Percentiles rank a stretch among this genome's conserved stretches.
Conservation (phyloP, 2,888 invertebrate species). For the Nemapogon koenigi region DNA sequence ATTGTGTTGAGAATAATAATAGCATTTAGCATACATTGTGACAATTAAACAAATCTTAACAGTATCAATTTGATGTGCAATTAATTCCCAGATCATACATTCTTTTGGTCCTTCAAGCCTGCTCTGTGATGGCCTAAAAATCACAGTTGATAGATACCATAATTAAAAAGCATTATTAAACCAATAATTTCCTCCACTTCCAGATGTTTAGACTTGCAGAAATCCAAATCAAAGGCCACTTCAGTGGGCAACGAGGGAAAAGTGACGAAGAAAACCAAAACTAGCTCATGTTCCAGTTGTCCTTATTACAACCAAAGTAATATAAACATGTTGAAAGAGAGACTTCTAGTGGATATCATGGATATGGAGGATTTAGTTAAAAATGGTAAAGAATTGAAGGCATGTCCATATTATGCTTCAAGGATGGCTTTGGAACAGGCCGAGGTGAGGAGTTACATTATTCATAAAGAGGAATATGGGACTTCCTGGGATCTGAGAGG, state of each 20-base stretch:
- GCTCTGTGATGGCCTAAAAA: no score
- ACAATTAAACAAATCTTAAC: no score
- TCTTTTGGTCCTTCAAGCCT: no score
- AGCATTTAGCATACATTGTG: no score
- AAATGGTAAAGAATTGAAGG: conserved; percentile 71
- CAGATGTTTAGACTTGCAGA: conserved; percentile 83
- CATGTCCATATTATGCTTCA: conserved; percentile 94
- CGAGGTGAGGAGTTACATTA: conserved; percentile 54
- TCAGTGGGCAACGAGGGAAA: conserved; percentile 66
- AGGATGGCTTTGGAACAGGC: conserved; percentile 83
- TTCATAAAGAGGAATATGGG: no score
- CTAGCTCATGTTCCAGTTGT: conserved; percentile 65
- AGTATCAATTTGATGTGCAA: no score
- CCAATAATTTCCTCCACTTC: no score
- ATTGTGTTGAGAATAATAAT: no score
- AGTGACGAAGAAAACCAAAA: conserved; percentile 68
- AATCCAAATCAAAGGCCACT: conserved; percentile 64
- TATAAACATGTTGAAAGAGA: conserved; percentile 70
- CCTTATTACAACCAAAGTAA: conserved; percentile 69
- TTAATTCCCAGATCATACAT: no score
- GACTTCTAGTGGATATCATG: conserved; percentile 71
- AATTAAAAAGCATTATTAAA: no score
- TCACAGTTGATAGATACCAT: no score
- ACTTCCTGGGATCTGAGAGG: no score
- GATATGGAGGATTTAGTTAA: conserved; percentile 89